Base-by-base conservation (phyloP, 2,888 invertebrate genomes). In the Clusia tigrina region DNA sequence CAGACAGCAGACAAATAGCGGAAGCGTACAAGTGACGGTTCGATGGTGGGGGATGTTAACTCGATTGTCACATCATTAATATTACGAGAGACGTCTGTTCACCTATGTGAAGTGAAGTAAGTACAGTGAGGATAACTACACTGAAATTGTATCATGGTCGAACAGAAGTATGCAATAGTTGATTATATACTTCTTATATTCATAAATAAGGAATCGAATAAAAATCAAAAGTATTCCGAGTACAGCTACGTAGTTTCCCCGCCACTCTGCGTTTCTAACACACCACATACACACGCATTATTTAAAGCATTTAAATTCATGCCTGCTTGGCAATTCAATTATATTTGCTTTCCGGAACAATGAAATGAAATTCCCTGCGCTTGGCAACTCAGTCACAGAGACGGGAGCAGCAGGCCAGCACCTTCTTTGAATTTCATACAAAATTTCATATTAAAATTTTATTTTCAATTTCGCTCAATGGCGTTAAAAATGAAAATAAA, bases 381-480 rank as follows among this genome's bases (percentile, higher is more conserved):
- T n/a, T 42, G 42, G 10, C 42, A 17, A n/a, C 3, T 42, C n/a
- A 32, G 6, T 17, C 10, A 10, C 42, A 42, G 15, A n/a, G 32
- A 3, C 42, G 42, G n/a, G 3, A 17, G 42, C 42, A 3, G 12
- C 10, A 42, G 6, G 12, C 32, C 12, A 12, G 42, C n/a, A 17
- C 42, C 48, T 48, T 18, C 48, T 20, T 20, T 20, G 6, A 48
- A 20, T 48, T 48, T 48, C 18, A 42, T 42, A n/a, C 42, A 42
- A 42, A 15, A 15, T 42, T 42, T n/a, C 12, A 48, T 48, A 48
- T 48, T 48, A 48, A 48, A 48, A 48, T 48, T 48, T 18, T 48
- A 48, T 48, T 48, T 48, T 48, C 48, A 48, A 48, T 48, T 48
- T 48, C 48, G 48, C 48, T 48, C 22, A 48, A 48, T 48, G 48